Conservation (phyloP, 1,140 invertebrate genomes). For the Ips nitidus region DNA sequence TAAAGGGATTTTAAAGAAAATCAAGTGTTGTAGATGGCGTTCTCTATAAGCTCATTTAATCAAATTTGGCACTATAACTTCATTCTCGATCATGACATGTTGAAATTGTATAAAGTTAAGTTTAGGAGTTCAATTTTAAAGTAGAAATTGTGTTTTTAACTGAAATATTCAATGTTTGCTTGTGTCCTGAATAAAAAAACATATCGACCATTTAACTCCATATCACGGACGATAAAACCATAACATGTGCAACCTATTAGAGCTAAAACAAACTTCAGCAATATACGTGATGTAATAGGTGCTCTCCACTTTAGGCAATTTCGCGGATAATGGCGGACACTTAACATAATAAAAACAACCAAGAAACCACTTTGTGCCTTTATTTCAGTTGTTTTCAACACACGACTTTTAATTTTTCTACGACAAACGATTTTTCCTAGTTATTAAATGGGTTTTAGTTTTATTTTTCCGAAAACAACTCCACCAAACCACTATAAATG, state of each 20-base stretch:
- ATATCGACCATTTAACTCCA: neutral
- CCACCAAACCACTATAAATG: neutral
- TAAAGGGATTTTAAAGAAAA: no score
- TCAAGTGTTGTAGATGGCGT: no score
- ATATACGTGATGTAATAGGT: constrained; percentile 6
- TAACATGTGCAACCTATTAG: neutral
- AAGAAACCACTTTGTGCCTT: neutral
- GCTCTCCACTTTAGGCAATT: neutral
- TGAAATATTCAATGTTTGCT: neutral
- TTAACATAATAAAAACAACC: constrained; percentile 10
- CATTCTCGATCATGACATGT: no score
- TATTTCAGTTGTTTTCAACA: constrained; percentile 4
- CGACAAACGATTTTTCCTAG: neutral
- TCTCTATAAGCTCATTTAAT: no score
- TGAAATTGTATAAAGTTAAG: no score
- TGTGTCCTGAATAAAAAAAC: neutral
- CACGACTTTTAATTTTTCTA: constrained; percentile 2
- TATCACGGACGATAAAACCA: neutral
- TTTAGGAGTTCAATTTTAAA: no score
- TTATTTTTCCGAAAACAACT: neutral
- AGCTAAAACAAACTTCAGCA: constrained; percentile 2
- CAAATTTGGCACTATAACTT: no score
- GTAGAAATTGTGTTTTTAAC: no score
- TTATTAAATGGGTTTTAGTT: neutral
- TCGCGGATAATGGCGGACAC: constrained; percentile 4